Conservation (phyloP, 2,797 vertebrate genomes). For the Hoplostethus mediterraneus region DNA sequence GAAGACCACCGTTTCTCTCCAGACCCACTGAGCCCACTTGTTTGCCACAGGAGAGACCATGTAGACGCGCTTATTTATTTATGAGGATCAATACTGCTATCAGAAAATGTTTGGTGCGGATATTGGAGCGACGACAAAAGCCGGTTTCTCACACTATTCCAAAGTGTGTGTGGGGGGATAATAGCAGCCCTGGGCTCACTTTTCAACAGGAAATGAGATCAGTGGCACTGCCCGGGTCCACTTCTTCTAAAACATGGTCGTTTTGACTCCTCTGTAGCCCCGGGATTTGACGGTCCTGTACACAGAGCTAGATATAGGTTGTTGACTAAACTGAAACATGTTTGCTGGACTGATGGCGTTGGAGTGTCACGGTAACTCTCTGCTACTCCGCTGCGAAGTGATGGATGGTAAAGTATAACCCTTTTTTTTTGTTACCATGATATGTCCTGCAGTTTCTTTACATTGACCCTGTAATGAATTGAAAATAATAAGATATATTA, state of each 20-base stretch:
- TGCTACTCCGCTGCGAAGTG: constrained; percentile 58
- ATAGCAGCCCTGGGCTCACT: constrained; percentile 45
- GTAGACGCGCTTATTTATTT: not conserved
- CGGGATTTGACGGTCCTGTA: constrained; percentile 25
- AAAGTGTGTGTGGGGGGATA: not conserved
- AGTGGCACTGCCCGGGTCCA: constrained; percentile 45
- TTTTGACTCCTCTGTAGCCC: constrained; percentile 17
- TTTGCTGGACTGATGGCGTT: constrained; percentile 83
- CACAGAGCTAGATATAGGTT: constrained; percentile 1
- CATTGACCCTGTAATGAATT: too few species aligned
- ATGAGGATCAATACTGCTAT: not conserved
- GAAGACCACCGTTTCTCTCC: constrained; percentile 13
- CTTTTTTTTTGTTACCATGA: not conserved
- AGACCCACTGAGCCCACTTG: constrained; percentile 23
- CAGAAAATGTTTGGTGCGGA: constrained; percentile 19
- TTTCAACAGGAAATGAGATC: constrained; percentile 79
- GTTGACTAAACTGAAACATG: constrained; percentile 62
- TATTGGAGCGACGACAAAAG: constrained; percentile 5
- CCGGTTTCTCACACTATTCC: constrained; percentile 27
- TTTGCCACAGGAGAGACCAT: constrained; percentile 27
- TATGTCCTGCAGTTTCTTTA: not conserved
- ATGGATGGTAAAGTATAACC: constrained; percentile 69
- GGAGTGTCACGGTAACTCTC: constrained; percentile 62
- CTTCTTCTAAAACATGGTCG: constrained; percentile 68
- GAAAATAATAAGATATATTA: too few species aligned